phyloP scores from a whole-genome alignment of 1,140 invertebrate species.

The Bombyx mandarina region DNA sequence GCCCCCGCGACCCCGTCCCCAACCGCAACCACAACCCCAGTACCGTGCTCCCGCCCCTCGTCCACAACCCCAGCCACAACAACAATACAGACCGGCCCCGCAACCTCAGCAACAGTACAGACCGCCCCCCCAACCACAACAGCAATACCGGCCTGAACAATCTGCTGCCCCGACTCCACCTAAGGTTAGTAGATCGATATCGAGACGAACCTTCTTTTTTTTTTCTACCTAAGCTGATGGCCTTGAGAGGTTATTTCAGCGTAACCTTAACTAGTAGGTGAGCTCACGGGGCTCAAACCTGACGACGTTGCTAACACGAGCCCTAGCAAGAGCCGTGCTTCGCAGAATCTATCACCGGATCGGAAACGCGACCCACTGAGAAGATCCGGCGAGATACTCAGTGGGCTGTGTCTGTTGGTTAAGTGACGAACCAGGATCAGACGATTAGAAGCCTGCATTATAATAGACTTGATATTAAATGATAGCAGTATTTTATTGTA shows the following conservation, averaged over 20 bases:
- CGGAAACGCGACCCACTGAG: too few relatives aligned
- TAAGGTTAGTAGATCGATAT: conserved; percentile 27
- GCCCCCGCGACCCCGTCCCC: conserved; percentile 25
- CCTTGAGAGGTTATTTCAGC: too few relatives aligned
- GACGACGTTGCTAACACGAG: too few relatives aligned
- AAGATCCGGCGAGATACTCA: too few relatives aligned
- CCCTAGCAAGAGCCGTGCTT: too few relatives aligned
- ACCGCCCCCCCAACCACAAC: conserved; percentile 13
- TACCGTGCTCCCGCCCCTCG: conserved; percentile 22
- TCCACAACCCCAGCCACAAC: conserved; percentile 14
- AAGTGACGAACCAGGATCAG: conserved; percentile 1
- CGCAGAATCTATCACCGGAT: too few relatives aligned
- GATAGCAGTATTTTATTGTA: too few relatives aligned
- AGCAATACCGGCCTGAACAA: conserved; percentile 12
- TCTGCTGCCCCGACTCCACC: conserved; percentile 43
- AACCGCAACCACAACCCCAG: conserved; percentile 8
- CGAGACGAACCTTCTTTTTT: conserved; percentile 3
- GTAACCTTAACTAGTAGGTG: too few relatives aligned
- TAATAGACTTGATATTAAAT: too few relatives aligned
- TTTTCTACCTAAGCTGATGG: background rate
- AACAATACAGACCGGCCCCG: conserved; percentile 19
- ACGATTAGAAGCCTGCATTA: too few relatives aligned
- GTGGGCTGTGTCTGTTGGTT: background rate
- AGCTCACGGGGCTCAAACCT: too few relatives aligned
- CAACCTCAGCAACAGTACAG: conserved; percentile 16